phyloP scores from a whole-genome alignment of 2,888 invertebrate species.

The Lottia gigantea region DNA sequence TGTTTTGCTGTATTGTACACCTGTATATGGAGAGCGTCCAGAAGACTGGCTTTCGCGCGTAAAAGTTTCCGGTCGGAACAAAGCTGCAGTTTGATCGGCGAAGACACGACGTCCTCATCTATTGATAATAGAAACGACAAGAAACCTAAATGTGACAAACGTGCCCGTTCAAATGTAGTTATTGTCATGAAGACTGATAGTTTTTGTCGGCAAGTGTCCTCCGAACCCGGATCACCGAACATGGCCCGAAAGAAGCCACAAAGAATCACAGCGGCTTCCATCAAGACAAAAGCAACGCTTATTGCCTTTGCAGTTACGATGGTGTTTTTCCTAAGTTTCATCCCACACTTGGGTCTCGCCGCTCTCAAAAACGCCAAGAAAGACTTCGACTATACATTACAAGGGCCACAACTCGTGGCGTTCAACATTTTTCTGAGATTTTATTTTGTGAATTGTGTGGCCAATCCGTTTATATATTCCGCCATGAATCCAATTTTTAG shows the following conservation, averaged over 20 bases:
- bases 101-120: not conserved
- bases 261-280: not conserved
- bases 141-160: not conserved
- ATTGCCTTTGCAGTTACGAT: constrained; percentile 41
- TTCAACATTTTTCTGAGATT: constrained; percentile 45
- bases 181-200: not conserved
- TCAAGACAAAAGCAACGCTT: constrained; percentile 25
- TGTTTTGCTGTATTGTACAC: constrained; percentile 39
- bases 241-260: no score
- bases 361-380: constrained; percentile 33
- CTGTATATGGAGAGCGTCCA: constrained; percentile 36
- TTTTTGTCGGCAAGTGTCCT: not conserved
- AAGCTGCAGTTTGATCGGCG: not conserved
- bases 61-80: constrained; percentile 15
- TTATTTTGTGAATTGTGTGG: constrained; percentile 41
- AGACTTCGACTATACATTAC: constrained; percentile 29
- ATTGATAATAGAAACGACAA: not conserved
- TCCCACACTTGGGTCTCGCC: constrained; percentile 40
- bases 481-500: constrained; percentile 40
- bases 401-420: constrained; percentile 27
- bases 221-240: no score
- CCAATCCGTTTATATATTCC: constrained; percentile 45
- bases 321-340: constrained; percentile 40
- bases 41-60: constrained; percentile 16
- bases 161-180: no score